Base-by-base conservation (phyloP, 2,797 vertebrate species). In the Kryptolebias ocellatus region DNA sequence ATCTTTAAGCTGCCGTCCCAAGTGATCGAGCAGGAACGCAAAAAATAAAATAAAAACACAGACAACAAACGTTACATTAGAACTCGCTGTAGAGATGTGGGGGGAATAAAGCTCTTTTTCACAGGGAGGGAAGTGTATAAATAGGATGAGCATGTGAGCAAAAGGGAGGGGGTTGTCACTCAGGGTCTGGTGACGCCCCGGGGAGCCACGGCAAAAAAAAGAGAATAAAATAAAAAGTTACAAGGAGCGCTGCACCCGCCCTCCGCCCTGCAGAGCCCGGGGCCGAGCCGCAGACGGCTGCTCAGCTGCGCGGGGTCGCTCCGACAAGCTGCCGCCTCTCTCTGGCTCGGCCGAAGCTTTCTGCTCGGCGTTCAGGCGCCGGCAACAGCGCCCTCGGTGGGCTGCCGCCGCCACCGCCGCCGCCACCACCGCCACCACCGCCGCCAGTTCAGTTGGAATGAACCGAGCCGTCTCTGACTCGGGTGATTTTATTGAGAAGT, bases 271-370 rank as follows among this genome's bases (percentile, higher is more conserved):
- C 84, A 85, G 88, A 87, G 85, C 45, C 71, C 84, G 64, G 88
- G 87, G 87, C 47, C 53, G 60, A 76, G 81, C 78, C 83, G 83
- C 89, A 89, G 89, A 89, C 86, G 84, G 88, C 72, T 89, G 89
- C 88, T 92, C 89, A 89, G 89, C 89, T 90, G 90, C 80, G 88
- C 72, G 88, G 77, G 72, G 86, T 87, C 70, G 59, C 79, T 86
- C 86, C 72, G 78, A 90, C 89, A 91, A 90, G 89, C 90, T 91
- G 89, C 90, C 87, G 53, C 84, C 86, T 83, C 83, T 78, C 80
- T 74, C 78, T 78, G 76, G 81, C 80, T 72, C 74, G 80, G 82
- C 81, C 81, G 80, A 81, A 84, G 83, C 83, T 78, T 72, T 79
- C 69, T 53, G 61, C 83, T 74, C 64, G 72, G 81, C 74, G 80